A percentile compares a stretch with the other conserved stretches of the same genome.
Conservation (phyloP, 2,888 invertebrate species). For the Tiliacea citrago region DNA sequence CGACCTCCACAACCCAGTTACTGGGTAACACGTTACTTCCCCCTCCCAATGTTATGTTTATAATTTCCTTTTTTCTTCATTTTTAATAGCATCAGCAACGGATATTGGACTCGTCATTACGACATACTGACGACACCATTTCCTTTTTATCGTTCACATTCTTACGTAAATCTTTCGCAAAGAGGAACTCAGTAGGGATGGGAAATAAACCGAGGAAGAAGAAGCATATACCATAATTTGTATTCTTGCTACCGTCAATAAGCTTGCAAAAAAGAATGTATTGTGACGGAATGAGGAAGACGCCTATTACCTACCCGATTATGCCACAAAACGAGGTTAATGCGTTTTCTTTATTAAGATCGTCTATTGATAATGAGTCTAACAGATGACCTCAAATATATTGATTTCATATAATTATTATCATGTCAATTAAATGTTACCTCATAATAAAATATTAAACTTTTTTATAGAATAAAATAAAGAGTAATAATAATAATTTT, state of each 20-base stretch:
- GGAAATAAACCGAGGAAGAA: not conserved
- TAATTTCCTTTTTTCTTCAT: not conserved
- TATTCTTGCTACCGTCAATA: conserved; percentile 1
- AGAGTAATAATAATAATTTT: no score
- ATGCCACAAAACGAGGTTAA: conserved; percentile 46
- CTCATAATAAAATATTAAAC: conserved; percentile 5
- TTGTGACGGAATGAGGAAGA: conserved; percentile 34
- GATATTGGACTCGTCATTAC: conserved; percentile 26
- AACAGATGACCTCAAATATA: conserved; percentile 24
- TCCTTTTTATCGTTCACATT: conserved; percentile 1
- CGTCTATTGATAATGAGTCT: conserved; percentile 13
- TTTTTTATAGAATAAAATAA: conserved; percentile 1
- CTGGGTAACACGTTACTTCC: no score
- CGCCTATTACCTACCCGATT: conserved; percentile 10
- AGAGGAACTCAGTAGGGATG: conserved; percentile 10
- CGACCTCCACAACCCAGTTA: no score
- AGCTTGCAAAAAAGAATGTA: conserved; percentile 13
- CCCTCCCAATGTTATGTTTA: not conserved
- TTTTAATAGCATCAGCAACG: not conserved
- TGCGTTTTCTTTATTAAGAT: conserved; percentile 33
- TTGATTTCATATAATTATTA: conserved; percentile 13
- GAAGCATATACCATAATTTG: not conserved
- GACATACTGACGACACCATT: conserved; percentile 17
- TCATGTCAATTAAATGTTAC: not conserved
- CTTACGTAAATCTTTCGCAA: conserved; percentile 34